phyloP scores from a whole-genome alignment of 2,888 invertebrate genomes.

The Cepaea hortensis region DNA sequence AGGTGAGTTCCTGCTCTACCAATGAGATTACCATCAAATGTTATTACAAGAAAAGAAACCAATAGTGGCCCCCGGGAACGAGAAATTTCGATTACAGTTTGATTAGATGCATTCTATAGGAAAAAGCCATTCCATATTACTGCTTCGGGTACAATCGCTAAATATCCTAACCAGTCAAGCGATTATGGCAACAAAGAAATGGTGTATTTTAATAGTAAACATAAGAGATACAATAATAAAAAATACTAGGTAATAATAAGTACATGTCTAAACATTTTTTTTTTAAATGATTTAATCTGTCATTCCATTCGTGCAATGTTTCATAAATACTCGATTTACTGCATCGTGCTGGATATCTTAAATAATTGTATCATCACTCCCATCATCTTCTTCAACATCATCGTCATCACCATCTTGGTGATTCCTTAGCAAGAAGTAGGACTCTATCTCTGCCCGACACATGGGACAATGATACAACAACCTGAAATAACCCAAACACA shows the following conservation, averaged over 20 bases:
- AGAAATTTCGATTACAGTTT: no score
- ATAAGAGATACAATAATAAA: no score
- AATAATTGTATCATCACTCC: constrained; percentile 5
- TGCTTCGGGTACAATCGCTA: no score
- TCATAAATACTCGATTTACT: constrained; percentile 21
- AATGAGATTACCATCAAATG: no score
- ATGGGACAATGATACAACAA: constrained; percentile 90
- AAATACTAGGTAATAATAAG: neutral
- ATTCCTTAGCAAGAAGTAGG: constrained; percentile 81
- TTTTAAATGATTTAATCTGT: constrained; percentile 35
- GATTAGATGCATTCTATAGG: no score
- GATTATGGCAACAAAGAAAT: no score
- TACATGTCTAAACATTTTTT: constrained; percentile 33
- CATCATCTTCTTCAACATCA: constrained; percentile 14
- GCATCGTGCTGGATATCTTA: constrained; percentile 29
- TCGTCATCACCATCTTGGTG: neutral
- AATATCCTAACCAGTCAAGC: no score
- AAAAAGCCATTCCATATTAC: no score
- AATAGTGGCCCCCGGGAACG: no score
- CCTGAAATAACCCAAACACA: constrained; percentile 87
- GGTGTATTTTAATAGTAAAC: no score
- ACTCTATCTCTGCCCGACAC: constrained; percentile 88
- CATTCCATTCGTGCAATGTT: constrained; percentile 30
- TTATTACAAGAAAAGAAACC: no score
- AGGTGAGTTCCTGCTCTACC: no score